These are phyloP conservation scores for Chromobotia macracanthus DNA, from an alignment of 2,797 vertebrate species.

Conservation along the genomic window DNA sequence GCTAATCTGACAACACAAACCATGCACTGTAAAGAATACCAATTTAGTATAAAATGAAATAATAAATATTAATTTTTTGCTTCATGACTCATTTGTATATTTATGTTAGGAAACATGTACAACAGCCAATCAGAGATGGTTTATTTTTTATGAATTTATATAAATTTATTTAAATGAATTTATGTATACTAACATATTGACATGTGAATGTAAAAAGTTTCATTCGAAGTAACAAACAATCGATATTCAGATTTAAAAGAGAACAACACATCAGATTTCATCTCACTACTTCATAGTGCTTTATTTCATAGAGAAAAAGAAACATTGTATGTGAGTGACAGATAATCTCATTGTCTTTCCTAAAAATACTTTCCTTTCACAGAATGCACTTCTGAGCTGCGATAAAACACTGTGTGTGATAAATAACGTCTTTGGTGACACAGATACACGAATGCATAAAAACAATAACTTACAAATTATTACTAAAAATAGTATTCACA, in stretches of 20 bases:
- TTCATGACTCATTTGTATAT: too few relatives aligned
- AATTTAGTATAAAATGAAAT: too few relatives aligned
- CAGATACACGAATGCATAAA: conserved; percentile 71
- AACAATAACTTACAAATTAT: conserved; percentile 76
- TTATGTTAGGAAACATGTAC: too few relatives aligned
- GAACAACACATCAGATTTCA: conserved; percentile 32
- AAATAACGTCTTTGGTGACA: conserved; percentile 76
- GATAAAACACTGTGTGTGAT: conserved; percentile 61
- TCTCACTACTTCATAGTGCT: conserved; percentile 67
- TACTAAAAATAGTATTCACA: conserved; percentile 65
- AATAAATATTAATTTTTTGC: too few relatives aligned
- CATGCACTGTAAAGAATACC: too few relatives aligned
- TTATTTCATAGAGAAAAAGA: conserved; percentile 74
- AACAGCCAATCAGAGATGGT: too few relatives aligned
- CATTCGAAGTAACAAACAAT: neutral
- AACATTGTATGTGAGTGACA: conserved; percentile 69
- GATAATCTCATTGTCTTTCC: conserved; percentile 56
- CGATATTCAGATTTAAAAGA: conserved; percentile 29
- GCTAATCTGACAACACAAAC: too few relatives aligned
- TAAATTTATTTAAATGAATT: too few relatives aligned
- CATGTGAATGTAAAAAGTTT: neutral
- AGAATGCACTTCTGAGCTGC: conserved; percentile 51
- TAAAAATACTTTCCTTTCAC: conserved; percentile 47
- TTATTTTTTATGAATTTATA: too few relatives aligned
- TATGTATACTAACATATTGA: too few relatives aligned